A percentile compares a stretch with the other conserved stretches of the same genome.
These are phyloP conservation scores for Pelodiscus sinensis DNA, from an alignment of 2,113 vertebrate species.

Conservation along the genomic window DNA sequence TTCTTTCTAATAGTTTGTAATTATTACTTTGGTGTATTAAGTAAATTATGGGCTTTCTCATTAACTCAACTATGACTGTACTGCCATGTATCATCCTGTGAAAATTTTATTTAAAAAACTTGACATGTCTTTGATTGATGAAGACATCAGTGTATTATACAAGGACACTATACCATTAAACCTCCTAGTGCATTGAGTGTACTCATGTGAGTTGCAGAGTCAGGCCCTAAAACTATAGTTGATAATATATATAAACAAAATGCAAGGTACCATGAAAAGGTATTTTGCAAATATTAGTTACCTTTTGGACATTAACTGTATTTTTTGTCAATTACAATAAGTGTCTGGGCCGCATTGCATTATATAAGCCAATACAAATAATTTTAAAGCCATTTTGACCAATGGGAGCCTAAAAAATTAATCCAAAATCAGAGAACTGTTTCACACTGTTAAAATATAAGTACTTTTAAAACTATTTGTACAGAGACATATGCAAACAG, in stretches of 20 bases:
- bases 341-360: not conserved
- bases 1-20: not conserved
- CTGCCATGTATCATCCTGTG: not conserved
- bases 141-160: not conserved
- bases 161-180: not conserved
- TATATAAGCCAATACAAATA: conserved; percentile 31
- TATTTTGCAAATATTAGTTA: not conserved
- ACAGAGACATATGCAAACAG: conserved; percentile 21
- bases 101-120: not conserved
- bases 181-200: not conserved
- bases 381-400: conserved; percentile 40
- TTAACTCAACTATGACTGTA: not conserved
- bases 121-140: not conserved
- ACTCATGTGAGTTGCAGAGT: not conserved
- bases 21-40: not conserved
- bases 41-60: not conserved
- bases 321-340: not conserved
- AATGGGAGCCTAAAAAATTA: not conserved
- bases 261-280: not conserved
- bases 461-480: conserved; percentile 55
- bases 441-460: conserved; percentile 40
- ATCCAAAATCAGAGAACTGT: conserved; percentile 25
- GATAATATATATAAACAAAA: fast-evolving
- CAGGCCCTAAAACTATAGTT: not conserved
- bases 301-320: not conserved